Evolutionary conservation across 2,113 vertebrate genomes (phyloP), one percentile per base, ranked within the genome.

Genomic region (Psettodes erumei): DNA sequence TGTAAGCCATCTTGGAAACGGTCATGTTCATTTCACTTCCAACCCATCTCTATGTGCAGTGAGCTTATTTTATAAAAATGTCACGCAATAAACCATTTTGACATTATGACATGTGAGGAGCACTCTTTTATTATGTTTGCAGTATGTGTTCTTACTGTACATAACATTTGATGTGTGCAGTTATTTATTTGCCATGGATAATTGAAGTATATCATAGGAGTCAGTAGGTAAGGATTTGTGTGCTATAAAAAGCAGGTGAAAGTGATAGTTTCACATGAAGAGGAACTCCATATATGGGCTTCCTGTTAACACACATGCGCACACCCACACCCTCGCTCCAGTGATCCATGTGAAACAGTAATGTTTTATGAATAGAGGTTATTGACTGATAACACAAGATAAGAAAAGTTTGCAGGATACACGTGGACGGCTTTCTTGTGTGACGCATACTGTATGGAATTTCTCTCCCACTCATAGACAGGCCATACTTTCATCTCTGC

Each of bases 281-380:
- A 56, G 67, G 55, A 68, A 73, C 69, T 73, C 70, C 70, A 47
- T 79, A 32, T 38, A 67, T n/a, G 62, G 47, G 19, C 63, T 54
- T 73, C 69, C 69, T 64, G 35, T 8, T 7, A 13, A 13, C 6
- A 2, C 8, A 23, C 8, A 28, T 8, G 21, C 51, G 2, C 54
- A 54, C 27, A 33, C 28, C 25, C 75, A 63, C 59, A 33, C 42
- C 38, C 74, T 9, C 2, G 10, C 32, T 35, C 3, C 18, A 6
- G 30, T 48, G 33, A 58, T 32, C 2, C 3, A 21, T 30, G 13
- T 45, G 4, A 62, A 40, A n/a, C 27, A 58, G 25, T 1, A 0
- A 4, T 6, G 25, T 62, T 68, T 73, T 55, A 79, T 61, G 55
- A 30, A 47, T 25, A 1, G 27, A 23, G 54, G 16, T 30, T 43